A percentile compares a stretch with the other conserved stretches of the same genome.
phyloP scores from a whole-genome alignment of 2,888 invertebrate genomes.

The Cheilosia impressa region DNA sequence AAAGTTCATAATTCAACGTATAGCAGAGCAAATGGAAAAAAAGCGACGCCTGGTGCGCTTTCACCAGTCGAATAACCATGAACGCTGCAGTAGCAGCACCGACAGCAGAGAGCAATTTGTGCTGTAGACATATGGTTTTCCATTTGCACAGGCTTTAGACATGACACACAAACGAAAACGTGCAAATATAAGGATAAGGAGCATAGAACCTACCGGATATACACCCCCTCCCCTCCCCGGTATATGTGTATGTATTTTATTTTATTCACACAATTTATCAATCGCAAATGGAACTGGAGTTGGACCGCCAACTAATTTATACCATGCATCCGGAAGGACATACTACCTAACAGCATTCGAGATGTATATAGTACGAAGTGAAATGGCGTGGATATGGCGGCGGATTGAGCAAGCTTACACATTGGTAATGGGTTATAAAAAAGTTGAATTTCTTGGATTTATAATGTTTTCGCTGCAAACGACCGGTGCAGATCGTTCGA shows the following conservation, averaged over 20 bases:
- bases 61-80: constrained; percentile 31
- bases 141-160: constrained; percentile 57
- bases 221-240: neutral
- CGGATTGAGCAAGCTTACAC: constrained; percentile 4
- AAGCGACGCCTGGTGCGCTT: constrained; percentile 39
- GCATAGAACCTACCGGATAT: constrained; percentile 6
- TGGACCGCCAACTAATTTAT: constrained; percentile 44
- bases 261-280: constrained; percentile 59
- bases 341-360: constrained; percentile 12
- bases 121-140: constrained; percentile 62
- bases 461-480: neutral
- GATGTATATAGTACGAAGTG: constrained; percentile 2
- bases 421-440: neutral
- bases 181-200: constrained; percentile 22
- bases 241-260: constrained; percentile 33
- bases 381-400: constrained; percentile 15
- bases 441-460: neutral
- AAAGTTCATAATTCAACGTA: constrained; percentile 69
- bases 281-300: constrained; percentile 38
- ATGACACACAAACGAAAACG: constrained; percentile 45
- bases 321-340: constrained; percentile 36
- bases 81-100: constrained; percentile 38
- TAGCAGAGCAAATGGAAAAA: constrained; percentile 54
- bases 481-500: neutral
- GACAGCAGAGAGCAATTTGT: constrained; percentile 49